phyloP scores from a whole-genome alignment of 2,888 invertebrate species.

The Lottia scabra region DNA sequence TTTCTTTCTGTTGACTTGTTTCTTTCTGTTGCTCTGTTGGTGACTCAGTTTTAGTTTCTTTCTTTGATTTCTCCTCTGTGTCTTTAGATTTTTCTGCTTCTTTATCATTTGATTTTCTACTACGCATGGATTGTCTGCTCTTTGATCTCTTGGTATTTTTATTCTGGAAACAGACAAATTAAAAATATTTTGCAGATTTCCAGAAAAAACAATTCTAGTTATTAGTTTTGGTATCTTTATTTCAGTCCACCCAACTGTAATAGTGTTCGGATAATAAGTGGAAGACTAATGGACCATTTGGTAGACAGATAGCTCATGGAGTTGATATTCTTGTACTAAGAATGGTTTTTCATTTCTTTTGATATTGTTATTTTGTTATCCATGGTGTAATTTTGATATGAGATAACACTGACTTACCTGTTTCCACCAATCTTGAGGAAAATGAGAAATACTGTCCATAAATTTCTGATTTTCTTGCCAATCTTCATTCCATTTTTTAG shows the following conservation, averaged over 20 bases:
- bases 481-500: constrained; percentile 59
- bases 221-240: no score
- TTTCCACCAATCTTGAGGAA: constrained; percentile 67
- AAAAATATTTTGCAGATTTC: no score
- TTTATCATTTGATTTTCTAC: background rate
- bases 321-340: no score
- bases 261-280: no score
- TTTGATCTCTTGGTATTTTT: background rate
- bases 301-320: no score
- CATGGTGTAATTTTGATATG: no score
- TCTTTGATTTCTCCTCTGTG: constrained; percentile 6
- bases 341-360: no score
- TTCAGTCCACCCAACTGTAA: no score
- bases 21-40: background rate
- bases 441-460: constrained; percentile 67
- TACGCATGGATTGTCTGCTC: background rate
- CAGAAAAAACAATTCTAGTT: no score
- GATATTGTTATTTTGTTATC: no score
- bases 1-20: constrained; percentile 1
- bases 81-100: constrained; percentile 6
- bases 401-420: constrained; percentile 27
- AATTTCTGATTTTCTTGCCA: constrained; percentile 67
- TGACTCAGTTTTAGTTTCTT: constrained; percentile 9
- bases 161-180: no score
- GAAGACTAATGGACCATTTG: no score